Evolutionary conservation across 2,113 vertebrate genomes (phyloP).

Genomic region (Xiphias gladius): DNA sequence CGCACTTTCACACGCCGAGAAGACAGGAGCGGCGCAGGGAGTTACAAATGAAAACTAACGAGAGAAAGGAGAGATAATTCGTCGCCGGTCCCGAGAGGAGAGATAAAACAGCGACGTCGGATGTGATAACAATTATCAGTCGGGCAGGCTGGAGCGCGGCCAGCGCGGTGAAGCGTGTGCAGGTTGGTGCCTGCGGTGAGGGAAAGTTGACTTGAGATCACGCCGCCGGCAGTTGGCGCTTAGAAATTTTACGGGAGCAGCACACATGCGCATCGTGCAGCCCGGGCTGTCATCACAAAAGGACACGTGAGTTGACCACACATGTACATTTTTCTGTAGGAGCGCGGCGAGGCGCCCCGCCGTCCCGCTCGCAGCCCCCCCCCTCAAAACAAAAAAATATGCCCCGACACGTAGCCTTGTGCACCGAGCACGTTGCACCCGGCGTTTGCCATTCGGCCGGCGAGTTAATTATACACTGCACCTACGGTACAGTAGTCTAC

Average conservation of each 20-base stretch:
- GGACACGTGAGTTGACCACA: constrained; percentile 75
- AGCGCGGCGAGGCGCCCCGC: neutral
- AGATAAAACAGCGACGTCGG: neutral
- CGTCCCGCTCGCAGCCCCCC: neutral
- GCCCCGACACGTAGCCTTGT: neutral
- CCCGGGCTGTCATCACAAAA: constrained; percentile 60
- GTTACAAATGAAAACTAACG: neutral
- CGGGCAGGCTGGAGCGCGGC: neutral
- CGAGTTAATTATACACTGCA: too few relatives aligned
- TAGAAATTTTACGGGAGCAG: constrained; percentile 33
- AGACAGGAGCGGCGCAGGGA: too few relatives aligned
- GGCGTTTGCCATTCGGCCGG: too few relatives aligned
- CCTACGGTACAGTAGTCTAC: constrained; percentile 42
- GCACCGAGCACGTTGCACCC: neutral
- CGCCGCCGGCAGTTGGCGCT: constrained; percentile 67
- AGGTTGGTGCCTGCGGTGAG: constrained; percentile 54
- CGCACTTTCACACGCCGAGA: too few relatives aligned
- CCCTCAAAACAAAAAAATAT: too few relatives aligned
- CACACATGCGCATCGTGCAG: constrained; percentile 72
- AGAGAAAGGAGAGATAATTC: neutral
- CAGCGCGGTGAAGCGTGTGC: too few relatives aligned
- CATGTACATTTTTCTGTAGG: constrained; percentile 58
- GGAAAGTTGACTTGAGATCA: constrained; percentile 66
- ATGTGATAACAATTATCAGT: neutral
- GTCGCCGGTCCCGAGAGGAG: too few relatives aligned